Base-by-base conservation (phyloP, 2,113 vertebrate genomes). In the Bettongia penicillata region DNA sequence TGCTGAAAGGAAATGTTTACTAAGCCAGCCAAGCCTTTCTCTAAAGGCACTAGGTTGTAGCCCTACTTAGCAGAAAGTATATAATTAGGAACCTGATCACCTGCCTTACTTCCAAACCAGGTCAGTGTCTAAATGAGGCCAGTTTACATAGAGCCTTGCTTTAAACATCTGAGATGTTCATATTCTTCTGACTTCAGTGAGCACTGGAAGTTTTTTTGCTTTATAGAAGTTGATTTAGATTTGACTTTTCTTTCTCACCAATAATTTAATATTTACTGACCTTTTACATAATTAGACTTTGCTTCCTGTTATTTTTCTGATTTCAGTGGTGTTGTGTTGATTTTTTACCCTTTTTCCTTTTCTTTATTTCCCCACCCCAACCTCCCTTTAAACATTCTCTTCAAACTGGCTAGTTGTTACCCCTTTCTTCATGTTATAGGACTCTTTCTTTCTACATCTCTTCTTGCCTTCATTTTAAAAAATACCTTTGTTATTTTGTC, bases 401-500 rank as follows among this genome's bases (percentile, higher is more conserved):
- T 77, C 24, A 90, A 94, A 47, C 1, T 91, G 55, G 50, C 6
- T 2, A 5, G 93, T 0, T 51, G 51, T 28, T 9, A 0, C 57
- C 93, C 93, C 93, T 91, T 93, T 3, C 51, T 12, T n/a, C 93
- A 28, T 77, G 4, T 77, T n/a, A 77, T 8, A 77, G 37, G 37
- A 77, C 68, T 77, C 37, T 43, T 77, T 77, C 1, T n/a, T 77
- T 77, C 7, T n/a, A 25, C 37, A 16, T 43, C 37, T 6, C 68
- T 77, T 61, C 57, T 61, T 61, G 57, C 57, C 57, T n/a, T n/a
- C 37, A 77, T 77, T 77, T 22, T 8, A 77, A 77, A 43, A 43
- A 43, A 77, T 68, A n/a, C 11, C 43, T 43, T 77, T 77, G 3
- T 61, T 61, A n/a, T 55, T 61, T 61, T 95, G 95, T 96, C 50